Evolutionary conservation across 2,888 invertebrate genomes (phyloP), one percentile per base, ranked within the genome.

Genomic region (Noctua comes): DNA sequence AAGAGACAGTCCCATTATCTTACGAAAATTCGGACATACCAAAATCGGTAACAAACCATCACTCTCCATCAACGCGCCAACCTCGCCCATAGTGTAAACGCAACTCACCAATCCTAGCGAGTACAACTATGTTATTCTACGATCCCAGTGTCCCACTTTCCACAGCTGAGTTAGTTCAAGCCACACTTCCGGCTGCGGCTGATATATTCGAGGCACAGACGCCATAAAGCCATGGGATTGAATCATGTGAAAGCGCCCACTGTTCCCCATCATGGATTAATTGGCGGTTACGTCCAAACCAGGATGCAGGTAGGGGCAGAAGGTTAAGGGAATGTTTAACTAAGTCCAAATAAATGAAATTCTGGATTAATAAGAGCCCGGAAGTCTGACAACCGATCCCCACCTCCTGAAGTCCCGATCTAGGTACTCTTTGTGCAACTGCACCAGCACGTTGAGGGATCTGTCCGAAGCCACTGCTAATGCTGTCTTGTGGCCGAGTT

Each of bases 181-280:
- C 40, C 79, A 10, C 66, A 69, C 83, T 85, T 85, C 85, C 85
- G 85, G 74, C 71, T 85, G 59, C 68, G 87, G 85, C 88, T 87
- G 86, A 88, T 89, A 82, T 86, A 90, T 87, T 82, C 76, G 80
- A 76, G 24, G 78, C 88, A 73, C 78, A 75, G 74, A 66, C 83
- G 73, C 66, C 82, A 68, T 77, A 84, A 82, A 83, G 77, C 77
- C 70, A 82, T 79, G 80, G 78, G 85, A 89, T 88, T 86, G 87
- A 88, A 88, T 85, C 88, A 89, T 81, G 89, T 87, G 87, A 89
- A 89, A 90, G 90, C 88, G 84, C 89, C 90, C 89, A 87, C 88
- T 91, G 90, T 86, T 88, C 83, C 87, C 87, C 89, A 88, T 91
- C 91, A 90, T 86, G 75, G 77, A 86, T 90, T 93, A 91, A 93